A percentile compares a stretch with the other conserved stretches of the same genome.
Evolutionary conservation across 2,797 vertebrate genomes (phyloP).

Genomic region (Pangasius krempfi): DNA sequence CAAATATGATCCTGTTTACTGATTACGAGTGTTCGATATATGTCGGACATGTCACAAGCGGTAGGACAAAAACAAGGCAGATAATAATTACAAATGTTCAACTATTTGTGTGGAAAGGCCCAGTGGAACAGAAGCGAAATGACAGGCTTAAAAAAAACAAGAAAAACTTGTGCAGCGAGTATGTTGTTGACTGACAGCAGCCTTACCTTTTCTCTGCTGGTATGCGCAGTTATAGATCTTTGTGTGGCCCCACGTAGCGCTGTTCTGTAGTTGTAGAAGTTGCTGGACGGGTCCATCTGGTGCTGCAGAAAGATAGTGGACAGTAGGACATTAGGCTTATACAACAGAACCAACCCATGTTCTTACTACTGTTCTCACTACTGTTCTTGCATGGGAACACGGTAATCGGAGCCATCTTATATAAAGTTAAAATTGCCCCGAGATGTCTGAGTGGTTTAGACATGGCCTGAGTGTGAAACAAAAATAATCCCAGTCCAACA

Average conservation of each 20-base stretch:
- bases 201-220: conserved; percentile 90
- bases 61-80: conserved; percentile 8
- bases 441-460: not conserved
- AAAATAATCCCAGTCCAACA: conserved; percentile 10
- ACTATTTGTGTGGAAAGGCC: not conserved
- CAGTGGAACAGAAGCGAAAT: conserved; percentile 3
- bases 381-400: conserved; percentile 23
- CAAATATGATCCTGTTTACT: not conserved
- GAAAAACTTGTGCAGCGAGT: conserved; percentile 26
- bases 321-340: not conserved
- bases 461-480: conserved; percentile 7
- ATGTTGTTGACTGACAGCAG: not conserved
- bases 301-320: conserved; percentile 72
- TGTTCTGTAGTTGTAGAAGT: conserved; percentile 96
- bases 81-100: not conserved
- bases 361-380: not conserved
- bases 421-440: not conserved
- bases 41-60: conserved; percentile 37
- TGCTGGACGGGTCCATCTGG: conserved; percentile 97
- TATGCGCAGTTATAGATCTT: conserved; percentile 89
- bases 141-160: conserved; percentile 6
- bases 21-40: not conserved
- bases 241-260: conserved; percentile 90
- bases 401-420: not conserved
- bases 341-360: conserved; percentile 10